Conservation (phyloP, 2,888 invertebrate species). For the Nephrocerus scutellatus region DNA sequence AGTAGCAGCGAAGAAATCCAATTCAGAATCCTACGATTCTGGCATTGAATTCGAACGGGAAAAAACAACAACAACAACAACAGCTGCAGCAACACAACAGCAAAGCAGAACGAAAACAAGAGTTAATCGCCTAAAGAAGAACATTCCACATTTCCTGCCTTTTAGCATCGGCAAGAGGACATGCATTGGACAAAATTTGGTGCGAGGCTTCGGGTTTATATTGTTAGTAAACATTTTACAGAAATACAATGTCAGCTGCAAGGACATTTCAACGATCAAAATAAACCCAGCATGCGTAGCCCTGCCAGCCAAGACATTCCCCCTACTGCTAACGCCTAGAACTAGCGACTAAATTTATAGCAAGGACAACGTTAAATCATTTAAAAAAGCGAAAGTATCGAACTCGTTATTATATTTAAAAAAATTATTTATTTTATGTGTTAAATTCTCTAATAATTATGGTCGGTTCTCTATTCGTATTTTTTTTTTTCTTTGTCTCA, state of each 20-base stretch:
- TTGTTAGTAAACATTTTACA: conserved; percentile 66
- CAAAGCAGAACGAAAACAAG: conserved; percentile 2
- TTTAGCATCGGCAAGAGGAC: conserved; percentile 83
- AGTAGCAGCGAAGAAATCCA: neutral
- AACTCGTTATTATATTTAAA: too few species aligned
- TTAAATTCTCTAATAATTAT: too few species aligned
- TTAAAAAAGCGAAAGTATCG: too few species aligned
- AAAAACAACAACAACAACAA: conserved; percentile 3
- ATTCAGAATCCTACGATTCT: conserved; percentile 51
- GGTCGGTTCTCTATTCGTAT: too few species aligned
- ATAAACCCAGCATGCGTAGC: conserved; percentile 66
- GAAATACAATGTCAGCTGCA: conserved; percentile 59
- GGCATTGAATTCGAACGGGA: conserved; percentile 52
- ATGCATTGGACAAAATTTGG: conserved; percentile 75
- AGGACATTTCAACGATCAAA: conserved; percentile 50
- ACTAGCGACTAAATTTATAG: too few species aligned
- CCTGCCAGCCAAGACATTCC: conserved; percentile 65
- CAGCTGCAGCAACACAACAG: conserved; percentile 24
- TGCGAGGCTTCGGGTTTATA: conserved; percentile 69
- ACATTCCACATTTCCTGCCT: conserved; percentile 68
- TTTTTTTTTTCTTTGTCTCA: too few species aligned
- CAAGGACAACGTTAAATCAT: too few species aligned
- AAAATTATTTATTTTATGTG: too few species aligned
- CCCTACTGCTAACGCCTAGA: conserved; percentile 55
- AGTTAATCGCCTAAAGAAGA: conserved; percentile 49